phyloP scores from a whole-genome alignment of 2,888 invertebrate genomes.

The Mayetiola destructor region DNA sequence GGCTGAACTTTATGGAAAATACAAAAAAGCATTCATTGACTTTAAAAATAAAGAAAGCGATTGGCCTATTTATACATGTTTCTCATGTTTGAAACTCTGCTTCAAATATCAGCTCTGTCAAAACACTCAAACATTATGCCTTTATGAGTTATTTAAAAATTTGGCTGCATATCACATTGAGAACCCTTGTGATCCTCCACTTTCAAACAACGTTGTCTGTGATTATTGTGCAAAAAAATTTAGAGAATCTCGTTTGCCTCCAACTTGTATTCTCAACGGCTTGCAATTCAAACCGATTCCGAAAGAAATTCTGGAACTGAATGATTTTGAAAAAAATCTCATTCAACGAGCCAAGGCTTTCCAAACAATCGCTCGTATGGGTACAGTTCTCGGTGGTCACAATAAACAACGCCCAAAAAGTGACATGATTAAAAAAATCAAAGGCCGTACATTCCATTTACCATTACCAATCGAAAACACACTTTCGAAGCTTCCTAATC shows the following conservation, averaged over 20 bases:
- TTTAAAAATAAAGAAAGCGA: neutral
- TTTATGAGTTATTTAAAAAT: neutral
- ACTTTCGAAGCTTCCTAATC: slow-evolving; percentile 24
- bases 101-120: neutral
- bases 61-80: neutral
- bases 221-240: slow-evolving; percentile 19
- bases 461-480: slow-evolving; percentile 27
- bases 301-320: slow-evolving; percentile 20
- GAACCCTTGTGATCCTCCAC: too few relatives aligned
- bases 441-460: slow-evolving; percentile 23
- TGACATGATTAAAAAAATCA: slow-evolving; percentile 19
- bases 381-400: slow-evolving; percentile 21
- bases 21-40: neutral
- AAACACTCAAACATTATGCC: neutral
- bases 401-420: slow-evolving; percentile 23
- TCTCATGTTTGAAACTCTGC: neutral
- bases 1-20: neutral
- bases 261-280: slow-evolving; percentile 23
- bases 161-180: neutral
- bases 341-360: slow-evolving; percentile 24
- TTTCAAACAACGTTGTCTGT: slow-evolving; percentile 14
- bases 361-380: slow-evolving; percentile 25
- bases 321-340: slow-evolving; percentile 22
- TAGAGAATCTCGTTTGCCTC: slow-evolving; percentile 20
- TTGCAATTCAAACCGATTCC: slow-evolving; percentile 23